Evolutionary conservation across 2,888 invertebrate species (phyloP).

Genomic region (Apamea anceps): DNA sequence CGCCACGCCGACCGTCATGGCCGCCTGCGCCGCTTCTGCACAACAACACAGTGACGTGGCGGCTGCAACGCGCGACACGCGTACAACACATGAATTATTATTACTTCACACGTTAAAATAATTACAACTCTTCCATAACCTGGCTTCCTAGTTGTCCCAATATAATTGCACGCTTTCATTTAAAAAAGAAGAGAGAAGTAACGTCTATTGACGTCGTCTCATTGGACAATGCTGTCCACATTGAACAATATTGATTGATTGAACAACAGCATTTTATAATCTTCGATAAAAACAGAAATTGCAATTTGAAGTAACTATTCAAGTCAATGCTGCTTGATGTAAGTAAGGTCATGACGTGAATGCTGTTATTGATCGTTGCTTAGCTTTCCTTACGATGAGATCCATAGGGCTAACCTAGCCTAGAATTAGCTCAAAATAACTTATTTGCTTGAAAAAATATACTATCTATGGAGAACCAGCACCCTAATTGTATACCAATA

Average conservation of each 20-base stretch:
- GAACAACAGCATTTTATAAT: background rate
- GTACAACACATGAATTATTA: slow-evolving; percentile 58
- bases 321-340: background rate
- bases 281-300: background rate
- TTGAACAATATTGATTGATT: too few species aligned
- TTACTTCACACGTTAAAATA: slow-evolving; percentile 34
- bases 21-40: slow-evolving; percentile 91
- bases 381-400: background rate
- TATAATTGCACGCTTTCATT: background rate
- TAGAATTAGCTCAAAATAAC: background rate
- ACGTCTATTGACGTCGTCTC: background rate
- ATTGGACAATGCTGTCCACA: background rate
- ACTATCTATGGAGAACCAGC: too few species aligned
- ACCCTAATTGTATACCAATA: background rate
- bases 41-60: slow-evolving; percentile 85
- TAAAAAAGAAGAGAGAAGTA: background rate
- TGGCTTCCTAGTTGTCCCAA: slow-evolving; percentile 7
- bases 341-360: background rate
- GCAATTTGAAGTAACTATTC: background rate
- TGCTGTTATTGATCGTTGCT: background rate
- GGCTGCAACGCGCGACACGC: slow-evolving; percentile 75
- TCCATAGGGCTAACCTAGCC: background rate
- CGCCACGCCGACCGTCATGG: slow-evolving; percentile 92
- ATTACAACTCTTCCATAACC: slow-evolving; percentile 16
- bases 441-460: background rate